Evolutionary conservation across 1,140 invertebrate species (phyloP).

Genomic region (Drosophila rufa): DNA sequence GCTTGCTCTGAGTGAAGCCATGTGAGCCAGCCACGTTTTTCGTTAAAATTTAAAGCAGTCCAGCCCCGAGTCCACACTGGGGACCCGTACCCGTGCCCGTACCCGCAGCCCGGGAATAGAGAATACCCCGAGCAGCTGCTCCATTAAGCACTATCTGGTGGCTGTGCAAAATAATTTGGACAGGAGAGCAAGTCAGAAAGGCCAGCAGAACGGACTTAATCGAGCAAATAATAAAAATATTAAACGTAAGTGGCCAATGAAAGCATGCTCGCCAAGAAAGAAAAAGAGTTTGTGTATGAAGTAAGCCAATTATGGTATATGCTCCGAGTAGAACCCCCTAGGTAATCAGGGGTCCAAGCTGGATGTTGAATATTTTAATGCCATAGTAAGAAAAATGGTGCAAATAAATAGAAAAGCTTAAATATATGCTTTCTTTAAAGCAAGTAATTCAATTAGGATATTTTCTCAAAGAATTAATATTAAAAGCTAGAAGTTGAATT

Average conservation of each 20-base stretch:
- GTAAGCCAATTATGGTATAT: neutral
- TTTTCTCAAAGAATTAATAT: too few species aligned
- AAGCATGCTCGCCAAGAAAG: neutral
- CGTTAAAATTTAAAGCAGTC: conserved; percentile 13
- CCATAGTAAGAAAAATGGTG: too few species aligned
- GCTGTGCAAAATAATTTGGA: conserved; percentile 10
- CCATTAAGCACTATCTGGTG: conserved; percentile 17
- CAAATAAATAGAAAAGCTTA: too few species aligned
- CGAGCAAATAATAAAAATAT: conserved; percentile 16
- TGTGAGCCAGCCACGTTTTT: conserved; percentile 22
- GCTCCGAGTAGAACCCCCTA: neutral
- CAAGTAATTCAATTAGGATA: too few species aligned
- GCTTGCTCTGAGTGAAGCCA: conserved; percentile 23
- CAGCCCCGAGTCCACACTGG: neutral
- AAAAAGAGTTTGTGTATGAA: neutral
- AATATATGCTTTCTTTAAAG: too few species aligned
- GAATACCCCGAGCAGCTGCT: conserved; percentile 12
- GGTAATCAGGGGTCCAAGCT: conserved; percentile 6
- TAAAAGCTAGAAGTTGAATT: too few species aligned
- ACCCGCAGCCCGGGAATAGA: neutral
- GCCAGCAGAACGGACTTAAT: conserved; percentile 3
- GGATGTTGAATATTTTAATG: too few species aligned
- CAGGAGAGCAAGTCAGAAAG: neutral
- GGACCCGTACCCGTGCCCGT: too few species aligned
- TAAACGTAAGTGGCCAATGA: conserved; percentile 3